A percentile compares a stretch with the other conserved stretches of the same genome.
Conservation (phyloP, 2,113 vertebrate species). For the Mesembrinibis cayennensis region DNA sequence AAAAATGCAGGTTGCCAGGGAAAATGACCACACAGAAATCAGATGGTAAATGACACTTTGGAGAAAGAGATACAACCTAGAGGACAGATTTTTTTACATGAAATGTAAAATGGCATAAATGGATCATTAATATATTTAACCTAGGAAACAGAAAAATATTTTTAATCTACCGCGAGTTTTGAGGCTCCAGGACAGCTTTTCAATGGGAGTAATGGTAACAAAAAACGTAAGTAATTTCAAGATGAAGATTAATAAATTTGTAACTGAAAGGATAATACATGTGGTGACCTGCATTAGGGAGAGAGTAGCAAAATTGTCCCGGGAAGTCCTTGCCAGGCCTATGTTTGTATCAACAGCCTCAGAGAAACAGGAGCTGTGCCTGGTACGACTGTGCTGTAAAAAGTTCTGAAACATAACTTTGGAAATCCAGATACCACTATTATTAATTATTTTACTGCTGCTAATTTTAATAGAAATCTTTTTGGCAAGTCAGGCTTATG, state of each 20-base stretch:
- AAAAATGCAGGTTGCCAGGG: background rate
- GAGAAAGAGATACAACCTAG: background rate
- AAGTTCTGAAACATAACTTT: background rate
- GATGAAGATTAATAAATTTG: background rate
- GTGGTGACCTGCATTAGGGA: background rate
- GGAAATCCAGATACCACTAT: background rate
- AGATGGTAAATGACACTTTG: background rate
- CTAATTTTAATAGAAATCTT: background rate
- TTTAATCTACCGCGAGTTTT: background rate
- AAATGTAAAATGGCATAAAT: background rate
- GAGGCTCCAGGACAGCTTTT: background rate
- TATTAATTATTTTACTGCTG: background rate
- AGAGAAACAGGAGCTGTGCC: background rate
- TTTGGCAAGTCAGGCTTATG: background rate
- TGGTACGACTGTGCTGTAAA: background rate
- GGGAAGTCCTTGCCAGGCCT: background rate
- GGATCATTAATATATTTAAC: background rate
- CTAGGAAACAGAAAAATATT: background rate
- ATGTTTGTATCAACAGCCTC: rapidly evolving
- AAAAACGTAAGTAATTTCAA: background rate
- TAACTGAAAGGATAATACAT: background rate
- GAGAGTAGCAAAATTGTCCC: background rate
- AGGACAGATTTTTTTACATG: rapidly evolving
- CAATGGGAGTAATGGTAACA: background rate
- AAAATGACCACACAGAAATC: background rate